Evolutionary conservation across 2,797 vertebrate species (phyloP).

Genomic region (Geotrypetes seraphini): DNA sequence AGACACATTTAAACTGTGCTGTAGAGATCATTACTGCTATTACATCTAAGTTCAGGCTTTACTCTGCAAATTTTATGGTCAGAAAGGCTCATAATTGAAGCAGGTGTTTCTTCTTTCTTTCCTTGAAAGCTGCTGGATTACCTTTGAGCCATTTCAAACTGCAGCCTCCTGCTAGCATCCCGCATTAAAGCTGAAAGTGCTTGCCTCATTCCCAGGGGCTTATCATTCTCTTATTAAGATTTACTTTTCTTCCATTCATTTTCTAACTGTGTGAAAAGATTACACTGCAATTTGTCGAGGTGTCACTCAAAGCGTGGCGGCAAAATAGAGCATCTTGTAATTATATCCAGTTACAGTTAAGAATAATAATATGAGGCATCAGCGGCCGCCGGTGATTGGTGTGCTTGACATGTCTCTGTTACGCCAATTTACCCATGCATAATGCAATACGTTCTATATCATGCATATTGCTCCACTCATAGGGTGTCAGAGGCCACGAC

Average conservation of each 20-base stretch:
- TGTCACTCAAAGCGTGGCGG: neutral
- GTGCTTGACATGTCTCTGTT: neutral
- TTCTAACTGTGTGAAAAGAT: neutral
- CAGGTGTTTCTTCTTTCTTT: slow-evolving; percentile 8
- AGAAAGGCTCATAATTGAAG: neutral
- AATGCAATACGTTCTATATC: neutral
- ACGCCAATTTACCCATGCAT: neutral
- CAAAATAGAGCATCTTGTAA: neutral
- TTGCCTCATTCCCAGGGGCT: neutral
- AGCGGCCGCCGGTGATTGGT: neutral
- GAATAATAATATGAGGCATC: neutral
- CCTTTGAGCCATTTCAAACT: neutral
- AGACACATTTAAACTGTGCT: neutral
- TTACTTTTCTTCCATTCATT: neutral
- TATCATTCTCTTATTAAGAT: neutral
- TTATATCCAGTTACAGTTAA: neutral
- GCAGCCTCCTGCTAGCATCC: neutral
- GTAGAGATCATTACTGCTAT: neutral
- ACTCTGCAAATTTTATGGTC: neutral
- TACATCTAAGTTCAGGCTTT: neutral
- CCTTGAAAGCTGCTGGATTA: neutral
- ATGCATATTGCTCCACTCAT: neutral
- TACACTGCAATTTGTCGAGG: neutral
- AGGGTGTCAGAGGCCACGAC: neutral
- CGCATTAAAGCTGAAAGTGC: neutral